These are phyloP conservation scores for Cordylochernes scorpioides DNA, from an alignment of 2,888 invertebrate species.

Conservation along the genomic window DNA sequence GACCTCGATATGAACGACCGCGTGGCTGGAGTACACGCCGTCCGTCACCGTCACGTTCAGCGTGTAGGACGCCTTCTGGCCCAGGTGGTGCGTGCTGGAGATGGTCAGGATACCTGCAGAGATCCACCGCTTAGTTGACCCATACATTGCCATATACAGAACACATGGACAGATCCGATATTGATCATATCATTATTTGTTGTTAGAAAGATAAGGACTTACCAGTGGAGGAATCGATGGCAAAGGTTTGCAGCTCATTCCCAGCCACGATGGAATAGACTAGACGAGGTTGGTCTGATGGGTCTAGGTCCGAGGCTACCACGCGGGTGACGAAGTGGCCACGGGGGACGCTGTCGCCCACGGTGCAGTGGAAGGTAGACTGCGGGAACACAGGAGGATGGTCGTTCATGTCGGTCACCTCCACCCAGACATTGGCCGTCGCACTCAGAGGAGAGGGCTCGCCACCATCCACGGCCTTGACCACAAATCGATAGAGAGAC, in stretches of 20 bases:
- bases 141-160: no score
- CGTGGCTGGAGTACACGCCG: conserved; percentile 73
- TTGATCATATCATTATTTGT: no score
- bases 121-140: no score
- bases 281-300: conserved; percentile 38
- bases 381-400: conserved; percentile 43
- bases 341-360: conserved; percentile 52
- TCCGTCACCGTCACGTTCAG: conserved; percentile 84
- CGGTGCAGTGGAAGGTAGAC: conserved; percentile 45
- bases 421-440: conserved; percentile 54
- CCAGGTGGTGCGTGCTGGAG: conserved; percentile 44
- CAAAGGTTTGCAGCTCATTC: conserved; percentile 31
- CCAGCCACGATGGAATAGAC: conserved; percentile 55
- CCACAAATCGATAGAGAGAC: conserved; percentile 48
- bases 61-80: conserved; percentile 33
- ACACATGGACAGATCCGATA: no score
- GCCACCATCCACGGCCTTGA: conserved; percentile 54
- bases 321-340: conserved; percentile 67
- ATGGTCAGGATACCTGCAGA: conserved; percentile 34
- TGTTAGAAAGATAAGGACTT: no score
- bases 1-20: conserved; percentile 24
- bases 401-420: conserved; percentile 68
- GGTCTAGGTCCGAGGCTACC: conserved; percentile 63
- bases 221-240: conserved; percentile 19
- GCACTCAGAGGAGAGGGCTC: conserved; percentile 43